These are phyloP conservation scores for Aplysina aerophoba DNA, from an alignment of 37 sponge, comb jelly and placozoan species.

Conservation along the genomic window DNA sequence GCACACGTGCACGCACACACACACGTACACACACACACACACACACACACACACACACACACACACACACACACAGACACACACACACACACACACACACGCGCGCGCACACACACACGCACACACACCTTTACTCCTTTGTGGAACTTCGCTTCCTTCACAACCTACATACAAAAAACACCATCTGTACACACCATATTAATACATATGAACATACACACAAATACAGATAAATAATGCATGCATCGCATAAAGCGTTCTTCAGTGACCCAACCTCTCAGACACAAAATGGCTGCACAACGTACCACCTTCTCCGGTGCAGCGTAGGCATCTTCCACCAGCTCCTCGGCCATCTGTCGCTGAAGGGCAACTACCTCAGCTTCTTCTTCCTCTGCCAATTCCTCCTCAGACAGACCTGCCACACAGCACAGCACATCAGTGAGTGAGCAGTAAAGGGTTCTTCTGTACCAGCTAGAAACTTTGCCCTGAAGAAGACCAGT, in stretches of 20 bases:
- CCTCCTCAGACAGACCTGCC: conserved; percentile 23
- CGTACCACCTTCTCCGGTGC: conserved; percentile 19
- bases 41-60: not conserved
- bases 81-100: conserved; percentile 1
- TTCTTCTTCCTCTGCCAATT: conserved; percentile 83
- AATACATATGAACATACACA: too few species aligned
- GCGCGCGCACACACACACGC: not conserved
- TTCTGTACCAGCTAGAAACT: too few species aligned
- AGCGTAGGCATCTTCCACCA: conserved; percentile 72
- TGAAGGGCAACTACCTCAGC: conserved; percentile 81
- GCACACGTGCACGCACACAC: not conserved
- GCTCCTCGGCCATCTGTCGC: conserved; percentile 55
- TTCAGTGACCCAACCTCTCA: too few species aligned
- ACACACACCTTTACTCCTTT: conserved; percentile 20
- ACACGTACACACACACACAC: not conserved
- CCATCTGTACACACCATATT: not conserved
- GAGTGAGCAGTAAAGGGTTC: too few species aligned
- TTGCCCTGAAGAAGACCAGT: too few species aligned
- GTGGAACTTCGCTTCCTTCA: conserved; percentile 8
- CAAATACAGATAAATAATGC: too few species aligned
- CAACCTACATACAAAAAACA: conserved; percentile 9
- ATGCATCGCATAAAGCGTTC: too few species aligned
- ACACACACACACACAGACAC: not conserved
- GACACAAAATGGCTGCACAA: not conserved
- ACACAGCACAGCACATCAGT: too few species aligned